Evolutionary conservation across 2,113 vertebrate genomes (phyloP).

Genomic region (Oceanodroma tethys): DNA sequence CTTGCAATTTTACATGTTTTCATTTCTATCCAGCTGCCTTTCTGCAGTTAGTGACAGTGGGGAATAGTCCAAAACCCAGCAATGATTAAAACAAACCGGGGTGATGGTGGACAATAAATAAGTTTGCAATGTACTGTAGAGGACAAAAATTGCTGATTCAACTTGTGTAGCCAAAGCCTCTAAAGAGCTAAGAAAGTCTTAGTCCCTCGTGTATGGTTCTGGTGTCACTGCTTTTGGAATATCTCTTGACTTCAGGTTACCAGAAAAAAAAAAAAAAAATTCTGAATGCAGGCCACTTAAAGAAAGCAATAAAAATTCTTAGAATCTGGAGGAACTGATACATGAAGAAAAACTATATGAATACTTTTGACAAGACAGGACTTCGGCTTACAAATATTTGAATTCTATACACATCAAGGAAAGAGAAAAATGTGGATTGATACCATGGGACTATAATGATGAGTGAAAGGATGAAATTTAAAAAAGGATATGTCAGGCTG

Average conservation of each 20-base stretch:
- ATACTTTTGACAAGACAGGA: neutral
- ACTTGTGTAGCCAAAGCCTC: neutral
- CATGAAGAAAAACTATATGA: neutral
- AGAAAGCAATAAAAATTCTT: neutral
- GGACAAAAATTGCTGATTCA: neutral
- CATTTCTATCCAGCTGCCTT: slow-evolving; percentile 18
- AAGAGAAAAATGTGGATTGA: neutral
- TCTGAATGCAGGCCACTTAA: neutral
- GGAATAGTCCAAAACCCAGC: neutral
- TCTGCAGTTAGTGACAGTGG: neutral
- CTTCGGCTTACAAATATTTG: neutral
- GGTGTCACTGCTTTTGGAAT: neutral
- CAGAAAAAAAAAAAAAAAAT: too few species aligned
- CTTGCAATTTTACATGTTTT: neutral
- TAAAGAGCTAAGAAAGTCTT: neutral
- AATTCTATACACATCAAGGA: neutral
- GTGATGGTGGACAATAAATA: neutral
- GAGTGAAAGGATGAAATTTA: neutral
- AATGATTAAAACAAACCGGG: neutral
- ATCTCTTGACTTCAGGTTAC: neutral
- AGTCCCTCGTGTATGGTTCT: neutral
- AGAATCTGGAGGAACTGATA: neutral
- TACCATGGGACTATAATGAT: neutral
- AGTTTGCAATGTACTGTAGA: neutral
- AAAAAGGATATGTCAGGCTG: neutral